Percentiles rank a stretch among this genome's conserved stretches.
Evolutionary conservation across 2,113 vertebrate genomes (phyloP).

Genomic region (Coturnix japonica): DNA sequence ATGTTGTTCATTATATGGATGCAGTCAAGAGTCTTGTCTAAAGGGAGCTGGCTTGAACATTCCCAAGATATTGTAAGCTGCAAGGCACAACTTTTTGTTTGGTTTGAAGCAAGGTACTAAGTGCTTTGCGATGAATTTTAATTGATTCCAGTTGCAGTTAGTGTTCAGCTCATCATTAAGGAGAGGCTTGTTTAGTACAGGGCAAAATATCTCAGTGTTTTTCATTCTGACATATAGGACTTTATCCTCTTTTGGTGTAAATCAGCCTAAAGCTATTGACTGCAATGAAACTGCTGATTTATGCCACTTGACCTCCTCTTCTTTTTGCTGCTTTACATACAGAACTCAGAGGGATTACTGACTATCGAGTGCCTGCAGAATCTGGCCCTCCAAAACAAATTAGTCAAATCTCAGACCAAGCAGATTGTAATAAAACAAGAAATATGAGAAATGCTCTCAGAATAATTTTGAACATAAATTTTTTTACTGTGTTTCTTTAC

Average conservation of each 20-base stretch:
- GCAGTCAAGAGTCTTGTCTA: constrained; percentile 26
- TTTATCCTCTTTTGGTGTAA: constrained; percentile 13
- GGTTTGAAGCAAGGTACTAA: constrained; percentile 1
- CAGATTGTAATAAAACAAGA: constrained; percentile 35
- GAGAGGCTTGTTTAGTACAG: neutral
- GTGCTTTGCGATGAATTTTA: neutral
- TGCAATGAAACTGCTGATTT: neutral
- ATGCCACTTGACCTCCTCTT: constrained; percentile 46
- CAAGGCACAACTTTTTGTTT: constrained; percentile 34
- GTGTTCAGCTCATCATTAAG: neutral
- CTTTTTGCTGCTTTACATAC: neutral
- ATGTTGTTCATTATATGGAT: constrained; percentile 40
- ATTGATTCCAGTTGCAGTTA: constrained; percentile 47
- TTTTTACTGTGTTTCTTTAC: constrained; percentile 19
- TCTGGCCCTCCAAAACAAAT: constrained; percentile 61
- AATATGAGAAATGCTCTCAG: neutral
- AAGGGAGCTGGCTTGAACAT: constrained; percentile 13
- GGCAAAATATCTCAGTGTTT: neutral
- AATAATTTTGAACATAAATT: constrained; percentile 30
- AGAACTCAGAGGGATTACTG: constrained; percentile 51
- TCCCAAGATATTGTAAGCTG: constrained; percentile 6
- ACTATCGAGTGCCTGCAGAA: constrained; percentile 34
- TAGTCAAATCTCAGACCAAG: constrained; percentile 38
- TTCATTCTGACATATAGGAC: neutral
- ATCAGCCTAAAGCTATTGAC: constrained; percentile 14